These are phyloP conservation scores for Philopotamus ludificatus DNA, from an alignment of 1,140 invertebrate species.

Conservation along the genomic window DNA sequence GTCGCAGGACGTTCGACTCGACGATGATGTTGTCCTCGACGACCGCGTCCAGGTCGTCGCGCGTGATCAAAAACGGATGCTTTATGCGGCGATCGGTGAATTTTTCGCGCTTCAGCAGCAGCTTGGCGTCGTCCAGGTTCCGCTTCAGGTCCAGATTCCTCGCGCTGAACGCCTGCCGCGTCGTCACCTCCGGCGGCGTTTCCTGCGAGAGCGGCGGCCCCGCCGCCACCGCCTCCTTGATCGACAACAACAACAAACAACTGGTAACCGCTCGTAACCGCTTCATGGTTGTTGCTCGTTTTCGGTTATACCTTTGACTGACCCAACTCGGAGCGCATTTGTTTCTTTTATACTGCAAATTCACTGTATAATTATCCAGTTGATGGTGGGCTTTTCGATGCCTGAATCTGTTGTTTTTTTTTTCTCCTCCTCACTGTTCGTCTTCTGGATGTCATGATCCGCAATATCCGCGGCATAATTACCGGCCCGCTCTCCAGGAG, in stretches of 20 bases:
- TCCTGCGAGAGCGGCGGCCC: background rate
- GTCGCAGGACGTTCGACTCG: slow-evolving; percentile 51
- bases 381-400: slow-evolving; percentile 14
- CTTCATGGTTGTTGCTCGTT: slow-evolving; percentile 22
- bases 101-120: slow-evolving; percentile 12
- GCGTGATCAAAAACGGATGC: slow-evolving; percentile 37
- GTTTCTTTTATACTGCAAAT: slow-evolving; percentile 41
- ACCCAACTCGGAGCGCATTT: slow-evolving; percentile 25
- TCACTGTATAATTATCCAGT: slow-evolving; percentile 28
- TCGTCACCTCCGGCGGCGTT: slow-evolving; percentile 9
- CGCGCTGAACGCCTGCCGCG: slow-evolving; percentile 8
- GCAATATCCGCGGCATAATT: slow-evolving; percentile 15
- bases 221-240: background rate
- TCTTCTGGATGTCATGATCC: slow-evolving; percentile 24
- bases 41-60: slow-evolving; percentile 45
- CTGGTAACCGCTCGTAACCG: slow-evolving; percentile 6
- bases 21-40: slow-evolving; percentile 53
- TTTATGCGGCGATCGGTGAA: slow-evolving; percentile 42
- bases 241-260: slow-evolving; percentile 10
- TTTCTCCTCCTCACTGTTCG: slow-evolving; percentile 10
- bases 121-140: slow-evolving; percentile 39
- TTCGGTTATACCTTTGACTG: slow-evolving; percentile 34
- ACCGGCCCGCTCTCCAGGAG: slow-evolving; percentile 10
- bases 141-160: slow-evolving; percentile 38
- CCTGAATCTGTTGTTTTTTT: slow-evolving; percentile 34